Percentiles rank a stretch among this genome's conserved stretches.
phyloP scores from a whole-genome alignment of 2,113 vertebrate species.

The Centropus bengalensis region DNA sequence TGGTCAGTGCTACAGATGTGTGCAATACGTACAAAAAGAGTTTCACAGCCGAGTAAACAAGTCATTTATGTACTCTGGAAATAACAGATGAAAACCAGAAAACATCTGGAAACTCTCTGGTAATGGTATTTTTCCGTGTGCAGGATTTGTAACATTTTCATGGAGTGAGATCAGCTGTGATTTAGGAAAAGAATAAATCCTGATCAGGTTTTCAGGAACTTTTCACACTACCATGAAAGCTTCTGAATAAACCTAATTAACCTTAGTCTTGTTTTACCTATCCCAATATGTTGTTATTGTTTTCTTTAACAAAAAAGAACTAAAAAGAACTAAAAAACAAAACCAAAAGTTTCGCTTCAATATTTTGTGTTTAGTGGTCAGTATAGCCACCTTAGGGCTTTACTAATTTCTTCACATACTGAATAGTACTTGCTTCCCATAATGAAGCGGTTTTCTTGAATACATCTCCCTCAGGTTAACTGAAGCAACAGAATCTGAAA shows the following conservation, averaged over 20 bases:
- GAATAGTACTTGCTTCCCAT: neutral
- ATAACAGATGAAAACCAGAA: neutral
- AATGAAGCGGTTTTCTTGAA: neutral
- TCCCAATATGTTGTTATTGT: neutral
- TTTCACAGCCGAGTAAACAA: neutral
- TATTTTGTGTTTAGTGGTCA: neutral
- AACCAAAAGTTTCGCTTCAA: neutral
- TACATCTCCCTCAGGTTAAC: neutral
- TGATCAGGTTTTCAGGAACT: neutral
- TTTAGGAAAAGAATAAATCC: neutral
- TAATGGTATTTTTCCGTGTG: neutral
- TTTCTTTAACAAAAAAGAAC: neutral
- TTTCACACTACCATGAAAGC: neutral
- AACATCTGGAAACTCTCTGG: constrained; percentile 54
- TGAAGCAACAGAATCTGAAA: constrained; percentile 28
- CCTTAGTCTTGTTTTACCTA: neutral
- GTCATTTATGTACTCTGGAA: neutral
- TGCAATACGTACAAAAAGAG: neutral
- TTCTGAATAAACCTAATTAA: neutral
- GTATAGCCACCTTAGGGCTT: neutral
- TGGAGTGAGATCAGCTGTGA: constrained; percentile 17
- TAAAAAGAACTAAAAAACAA: neutral
- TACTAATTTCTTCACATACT: neutral
- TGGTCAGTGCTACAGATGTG: neutral
- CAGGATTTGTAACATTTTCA: constrained; percentile 57